A percentile compares a stretch with the other conserved stretches of the same genome.
phyloP scores from a whole-genome alignment of 2,888 invertebrate species.

The Odontocerum albicorne region DNA sequence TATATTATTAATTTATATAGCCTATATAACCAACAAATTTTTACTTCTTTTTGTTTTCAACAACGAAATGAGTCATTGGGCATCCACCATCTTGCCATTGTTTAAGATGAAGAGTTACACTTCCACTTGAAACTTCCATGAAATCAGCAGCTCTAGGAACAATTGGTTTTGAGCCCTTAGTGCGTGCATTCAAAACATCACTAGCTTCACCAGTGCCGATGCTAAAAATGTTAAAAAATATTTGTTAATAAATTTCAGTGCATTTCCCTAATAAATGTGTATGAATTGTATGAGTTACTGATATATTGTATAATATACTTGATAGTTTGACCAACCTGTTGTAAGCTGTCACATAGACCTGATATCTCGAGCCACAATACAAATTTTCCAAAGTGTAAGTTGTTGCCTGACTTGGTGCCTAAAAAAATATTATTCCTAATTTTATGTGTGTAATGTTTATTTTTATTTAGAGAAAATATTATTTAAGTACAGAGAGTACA shows the following conservation, averaged over 20 bases:
- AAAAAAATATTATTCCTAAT: too few relatives aligned
- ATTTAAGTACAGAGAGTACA: too few relatives aligned
- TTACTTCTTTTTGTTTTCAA: constrained; percentile 92
- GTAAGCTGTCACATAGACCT: constrained; percentile 90
- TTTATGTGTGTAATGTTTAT: too few relatives aligned
- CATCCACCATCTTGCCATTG: constrained; percentile 96
- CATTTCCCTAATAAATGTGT: not conserved
- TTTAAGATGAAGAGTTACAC: constrained; percentile 86
- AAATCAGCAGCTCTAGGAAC: constrained; percentile 89
- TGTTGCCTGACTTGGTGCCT: constrained; percentile 72
- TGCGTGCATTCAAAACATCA: constrained; percentile 84
- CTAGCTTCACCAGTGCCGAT: constrained; percentile 92
- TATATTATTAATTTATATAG: too few relatives aligned
- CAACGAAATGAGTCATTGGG: constrained; percentile 93
- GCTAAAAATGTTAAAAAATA: constrained; percentile 55
- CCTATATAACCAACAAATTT: too few relatives aligned
- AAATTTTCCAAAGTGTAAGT: constrained; percentile 85
- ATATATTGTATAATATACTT: too few relatives aligned
- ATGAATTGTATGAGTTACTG: too few relatives aligned
- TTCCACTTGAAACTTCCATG: constrained; percentile 91
- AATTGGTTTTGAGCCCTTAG: constrained; percentile 92
- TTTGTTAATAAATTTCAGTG: too few relatives aligned
- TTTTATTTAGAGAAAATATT: too few relatives aligned
- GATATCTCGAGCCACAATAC: constrained; percentile 91
- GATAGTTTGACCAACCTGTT: constrained; percentile 78